Percentiles rank a stretch among this genome's conserved stretches.
Conservation (phyloP, 2,888 invertebrate genomes). For the Lobophora halterata region DNA sequence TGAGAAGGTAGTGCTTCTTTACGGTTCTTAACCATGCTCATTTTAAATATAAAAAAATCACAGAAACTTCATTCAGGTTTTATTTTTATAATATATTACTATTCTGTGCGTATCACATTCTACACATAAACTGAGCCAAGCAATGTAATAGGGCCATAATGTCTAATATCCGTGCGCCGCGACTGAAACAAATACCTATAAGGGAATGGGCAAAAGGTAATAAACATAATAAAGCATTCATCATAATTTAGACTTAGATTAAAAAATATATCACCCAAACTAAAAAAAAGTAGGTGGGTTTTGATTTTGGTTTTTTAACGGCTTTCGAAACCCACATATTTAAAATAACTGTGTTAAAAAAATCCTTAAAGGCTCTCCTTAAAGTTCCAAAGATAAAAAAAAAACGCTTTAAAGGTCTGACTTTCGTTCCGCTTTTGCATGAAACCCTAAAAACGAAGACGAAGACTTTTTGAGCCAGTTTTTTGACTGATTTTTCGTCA, state of each 20-base stretch:
- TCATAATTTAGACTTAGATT: conserved; percentile 32
- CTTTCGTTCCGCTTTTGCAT: no score
- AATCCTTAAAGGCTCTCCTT: no score
- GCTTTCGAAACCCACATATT: no score
- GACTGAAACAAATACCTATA: conserved; percentile 31
- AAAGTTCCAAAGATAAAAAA: no score
- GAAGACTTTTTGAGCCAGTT: no score
- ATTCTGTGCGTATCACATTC: conserved; percentile 25
- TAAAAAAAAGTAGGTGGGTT: conserved; percentile 1
- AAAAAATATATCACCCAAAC: conserved; percentile 17
- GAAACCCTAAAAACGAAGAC: no score
- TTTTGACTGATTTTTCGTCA: no score
- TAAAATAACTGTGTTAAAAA: no score
- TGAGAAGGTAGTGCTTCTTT: no score
- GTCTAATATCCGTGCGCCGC: conserved; percentile 29
- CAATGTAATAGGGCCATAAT: conserved; percentile 32
- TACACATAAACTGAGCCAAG: conserved; percentile 27
- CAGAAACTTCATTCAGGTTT: conserved; percentile 6
- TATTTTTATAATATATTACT: conserved; percentile 24
- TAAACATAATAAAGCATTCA: conserved; percentile 33
- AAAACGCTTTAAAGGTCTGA: no score
- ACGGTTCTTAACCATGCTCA: not conserved
- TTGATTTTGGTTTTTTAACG: not conserved
- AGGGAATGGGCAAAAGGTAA: conserved; percentile 25
- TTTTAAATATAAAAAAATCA: not conserved